phyloP scores from a whole-genome alignment of 2,113 vertebrate genomes.

The Dasyprocta punctata region DNA sequence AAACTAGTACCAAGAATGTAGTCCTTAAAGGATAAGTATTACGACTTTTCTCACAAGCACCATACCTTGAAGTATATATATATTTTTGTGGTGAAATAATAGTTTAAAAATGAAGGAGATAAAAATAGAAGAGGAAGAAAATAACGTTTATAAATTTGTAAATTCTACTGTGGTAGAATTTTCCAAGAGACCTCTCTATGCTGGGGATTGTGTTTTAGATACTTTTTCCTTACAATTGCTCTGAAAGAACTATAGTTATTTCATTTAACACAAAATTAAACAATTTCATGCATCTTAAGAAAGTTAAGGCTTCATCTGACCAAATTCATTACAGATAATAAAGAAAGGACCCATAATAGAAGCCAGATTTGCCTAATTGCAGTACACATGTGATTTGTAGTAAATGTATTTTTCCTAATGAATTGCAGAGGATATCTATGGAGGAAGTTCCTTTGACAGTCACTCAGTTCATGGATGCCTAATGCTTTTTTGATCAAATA shows the following conservation, averaged over 20 bases:
- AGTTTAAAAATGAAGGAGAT: neutral
- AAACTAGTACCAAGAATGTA: neutral
- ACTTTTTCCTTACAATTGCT: neutral
- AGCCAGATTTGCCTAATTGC: neutral
- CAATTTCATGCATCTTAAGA: neutral
- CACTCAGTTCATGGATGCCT: neutral
- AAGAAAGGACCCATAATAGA: neutral
- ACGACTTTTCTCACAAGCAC: neutral
- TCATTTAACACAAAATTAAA: neutral
- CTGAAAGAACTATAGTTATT: neutral
- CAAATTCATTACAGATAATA: neutral
- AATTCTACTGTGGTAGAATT: neutral
- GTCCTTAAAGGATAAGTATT: neutral
- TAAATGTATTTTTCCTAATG: neutral
- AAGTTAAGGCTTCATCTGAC: neutral
- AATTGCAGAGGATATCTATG: neutral
- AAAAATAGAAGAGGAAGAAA: neutral
- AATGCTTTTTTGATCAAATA: neutral
- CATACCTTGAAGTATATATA: neutral
- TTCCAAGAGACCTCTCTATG: neutral
- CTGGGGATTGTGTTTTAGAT: neutral
- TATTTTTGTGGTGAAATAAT: neutral
- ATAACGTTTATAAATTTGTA: neutral
- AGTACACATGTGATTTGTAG: neutral
- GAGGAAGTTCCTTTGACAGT: neutral